Base-by-base conservation (phyloP, 2,888 invertebrate species). In the Cephus runcator region DNA sequence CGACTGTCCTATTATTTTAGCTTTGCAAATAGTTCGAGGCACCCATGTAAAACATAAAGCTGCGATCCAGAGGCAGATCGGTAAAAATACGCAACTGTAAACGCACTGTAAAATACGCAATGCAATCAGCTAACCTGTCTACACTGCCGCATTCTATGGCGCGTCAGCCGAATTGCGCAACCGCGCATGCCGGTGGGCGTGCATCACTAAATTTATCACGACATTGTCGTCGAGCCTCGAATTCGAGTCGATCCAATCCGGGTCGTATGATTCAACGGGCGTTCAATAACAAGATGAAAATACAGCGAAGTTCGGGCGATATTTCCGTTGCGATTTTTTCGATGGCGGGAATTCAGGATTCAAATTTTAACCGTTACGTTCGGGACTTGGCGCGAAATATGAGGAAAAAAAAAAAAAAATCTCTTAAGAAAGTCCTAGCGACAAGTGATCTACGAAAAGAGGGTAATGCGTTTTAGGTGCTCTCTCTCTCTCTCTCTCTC, bases 141-240 rank as follows among this genome's bases (percentile, higher is more conserved):
- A 11, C 23, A 33, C 71, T 34, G 71, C 71, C 71, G 71, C 34
- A 31, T 71, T 71, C 71, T 71, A 71, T 15, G 12, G 71, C 23
- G 31, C 71, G 71, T 31, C 34, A 71, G 56, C 2, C 23, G 12
- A 71, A 71, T 71, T 71, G 71, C 71, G 71, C 34, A 31, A 71
- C 9, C 9, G 31, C 12, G 71, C 71, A 56, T 33, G 33, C 33
- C 33, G 33, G 71, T 34, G 71, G 33, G 71, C 71, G 71, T 23
- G 71, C 31, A 71, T 71, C 34, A 71, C 71, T 71, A 71, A 71
- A 71, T 15, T 71, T 71, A 71, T 71, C 71, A 11, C 30, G 69
- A 69, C 71, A 71, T 71, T 71, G 71, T 71, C 31, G 71, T 34
- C 4, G 71, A 71, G 56, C 23, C 23, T 56, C 56, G 23, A 56